These are phyloP conservation scores for Hippoglossus hippoglossus DNA, from an alignment of 2,797 vertebrate species.

Conservation along the genomic window DNA sequence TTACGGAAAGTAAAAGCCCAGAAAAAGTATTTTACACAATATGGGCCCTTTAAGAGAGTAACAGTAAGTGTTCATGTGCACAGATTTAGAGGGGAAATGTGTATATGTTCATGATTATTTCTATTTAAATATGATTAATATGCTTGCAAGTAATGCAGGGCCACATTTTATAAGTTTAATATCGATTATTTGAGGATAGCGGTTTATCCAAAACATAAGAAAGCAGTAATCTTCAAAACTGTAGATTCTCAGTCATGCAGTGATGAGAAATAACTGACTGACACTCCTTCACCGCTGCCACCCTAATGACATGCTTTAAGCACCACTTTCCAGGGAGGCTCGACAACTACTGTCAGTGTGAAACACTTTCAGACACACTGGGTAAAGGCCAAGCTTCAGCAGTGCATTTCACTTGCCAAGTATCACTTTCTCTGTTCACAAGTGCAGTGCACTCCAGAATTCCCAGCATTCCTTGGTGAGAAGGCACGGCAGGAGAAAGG, in stretches of 20 bases:
- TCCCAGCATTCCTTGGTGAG: slow-evolving; percentile 56
- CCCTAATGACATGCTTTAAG: slow-evolving; percentile 43
- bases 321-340: slow-evolving; percentile 25
- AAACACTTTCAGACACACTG: slow-evolving; percentile 37
- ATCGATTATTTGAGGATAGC: too few relatives aligned
- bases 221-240: background rate
- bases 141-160: too few relatives aligned
- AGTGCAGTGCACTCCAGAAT: slow-evolving; percentile 38
- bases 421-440: slow-evolving; percentile 40
- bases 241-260: background rate
- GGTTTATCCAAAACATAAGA: background rate
- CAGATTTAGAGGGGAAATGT: too few relatives aligned
- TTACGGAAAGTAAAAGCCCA: too few relatives aligned
- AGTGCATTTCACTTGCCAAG: slow-evolving; percentile 15
- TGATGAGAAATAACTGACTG: slow-evolving; percentile 9
- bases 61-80: background rate
- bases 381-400: slow-evolving; percentile 20
- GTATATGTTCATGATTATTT: too few relatives aligned
- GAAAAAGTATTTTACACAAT: too few relatives aligned
- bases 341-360: slow-evolving; percentile 33
- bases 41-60: too few relatives aligned
- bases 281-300: slow-evolving; percentile 29
- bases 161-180: too few relatives aligned
- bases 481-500: slow-evolving; percentile 44
- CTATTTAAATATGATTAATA: too few relatives aligned